Evolutionary conservation across 2,888 invertebrate genomes (phyloP).

Genomic region (Hyppa rectilinea): DNA sequence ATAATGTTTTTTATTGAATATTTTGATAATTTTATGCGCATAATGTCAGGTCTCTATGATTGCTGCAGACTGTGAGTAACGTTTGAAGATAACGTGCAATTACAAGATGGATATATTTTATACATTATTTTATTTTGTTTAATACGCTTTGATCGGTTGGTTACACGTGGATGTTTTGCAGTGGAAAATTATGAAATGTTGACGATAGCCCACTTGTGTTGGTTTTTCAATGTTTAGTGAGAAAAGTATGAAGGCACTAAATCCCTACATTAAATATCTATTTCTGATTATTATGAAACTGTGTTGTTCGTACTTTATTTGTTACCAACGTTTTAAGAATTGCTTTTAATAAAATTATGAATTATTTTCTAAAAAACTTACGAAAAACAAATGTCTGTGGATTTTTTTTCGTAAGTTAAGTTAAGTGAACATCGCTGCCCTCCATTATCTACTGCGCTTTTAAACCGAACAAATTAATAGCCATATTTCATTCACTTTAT

Average conservation of each 20-base stretch:
- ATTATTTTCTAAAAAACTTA: neutral
- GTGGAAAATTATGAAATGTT: constrained; percentile 6
- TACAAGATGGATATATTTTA: constrained; percentile 36
- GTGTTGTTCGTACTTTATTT: too few species aligned
- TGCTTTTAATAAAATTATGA: too few species aligned
- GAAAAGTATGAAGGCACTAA: too few species aligned
- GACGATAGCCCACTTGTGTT: neutral
- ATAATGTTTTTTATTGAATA: constrained; percentile 58
- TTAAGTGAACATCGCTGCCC: too few species aligned
- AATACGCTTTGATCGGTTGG: constrained; percentile 27
- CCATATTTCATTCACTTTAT: constrained; percentile 4
- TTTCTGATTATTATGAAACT: too few species aligned
- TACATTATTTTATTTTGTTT: constrained; percentile 42
- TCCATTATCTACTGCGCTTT: too few species aligned
- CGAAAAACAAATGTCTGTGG: too few species aligned
- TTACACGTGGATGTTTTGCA: constrained; percentile 17
- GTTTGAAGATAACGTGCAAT: constrained; percentile 48
- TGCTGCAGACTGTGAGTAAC: constrained; percentile 58
- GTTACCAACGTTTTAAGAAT: too few species aligned
- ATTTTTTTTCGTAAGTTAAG: too few species aligned
- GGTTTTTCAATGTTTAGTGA: neutral
- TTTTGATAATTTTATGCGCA: constrained; percentile 55
- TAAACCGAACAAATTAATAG: neutral
- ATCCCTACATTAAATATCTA: too few species aligned
- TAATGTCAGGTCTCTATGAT: constrained; percentile 44